Base-by-base conservation (phyloP, 2,888 invertebrate genomes). In the Caenorhabditis angaria region DNA sequence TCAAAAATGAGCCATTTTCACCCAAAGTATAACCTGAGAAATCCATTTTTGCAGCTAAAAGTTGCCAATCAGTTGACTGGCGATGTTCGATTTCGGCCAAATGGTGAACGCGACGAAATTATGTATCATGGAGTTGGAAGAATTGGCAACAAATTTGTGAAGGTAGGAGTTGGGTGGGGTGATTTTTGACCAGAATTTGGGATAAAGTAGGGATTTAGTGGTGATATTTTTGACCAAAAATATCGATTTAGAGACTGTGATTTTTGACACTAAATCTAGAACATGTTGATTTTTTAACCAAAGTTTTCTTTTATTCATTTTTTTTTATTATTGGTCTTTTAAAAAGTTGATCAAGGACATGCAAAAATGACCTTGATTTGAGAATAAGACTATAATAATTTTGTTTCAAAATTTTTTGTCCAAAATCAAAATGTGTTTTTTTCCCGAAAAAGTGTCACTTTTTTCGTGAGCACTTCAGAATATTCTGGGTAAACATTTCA, bases 1-100 rank as follows among this genome's bases (percentile, higher is more conserved):
- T 10, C 22, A 27, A 53, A 53, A 53, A 12, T 53, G 53, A 48
- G 8, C 20, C 48, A 48, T 48, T n/a, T n/a, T 14, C 35, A 6
- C 35, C 35, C 8, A 8, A n/a, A n/a, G 18, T 48, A 12, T 8
- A 48, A 48, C 10, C 48, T 10, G 8, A 24, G 10, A n/a, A n/a
- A n/a, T n/a, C n/a, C n/a, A 35, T 22, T 4, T 48, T 51, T 74
- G 47, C 65, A 78, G 76, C 63, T 80, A 28, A 62, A 65, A 62
- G 76, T 77, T 29, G 71, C 70, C n/a, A 70, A 77, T 54, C 80
- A 80, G 67, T 61, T 80, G 50, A 80, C 80, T 35, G 80, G 80
- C 27, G 80, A 80, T 59, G 73, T 80, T 27, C 69, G 70, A 59
- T 80, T 80, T 64, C 66, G 73, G 35, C 50, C 64, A 10, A 65